phyloP scores from a whole-genome alignment of 64 coral and sea anemone species.

The Trachythela sp. region DNA sequence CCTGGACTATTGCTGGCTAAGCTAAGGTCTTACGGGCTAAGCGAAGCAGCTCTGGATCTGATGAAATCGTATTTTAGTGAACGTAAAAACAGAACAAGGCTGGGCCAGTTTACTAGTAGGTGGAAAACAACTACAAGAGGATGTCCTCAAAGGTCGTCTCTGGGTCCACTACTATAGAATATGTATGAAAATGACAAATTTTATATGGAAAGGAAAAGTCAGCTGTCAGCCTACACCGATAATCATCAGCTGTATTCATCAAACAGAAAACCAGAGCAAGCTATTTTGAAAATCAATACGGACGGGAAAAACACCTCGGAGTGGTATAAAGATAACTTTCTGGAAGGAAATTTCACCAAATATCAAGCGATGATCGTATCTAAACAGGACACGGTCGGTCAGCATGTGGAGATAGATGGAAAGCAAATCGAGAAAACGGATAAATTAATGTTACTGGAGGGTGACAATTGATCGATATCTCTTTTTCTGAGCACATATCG shows the following conservation, averaged over 20 bases:
- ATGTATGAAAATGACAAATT: no score
- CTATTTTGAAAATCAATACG: background rate
- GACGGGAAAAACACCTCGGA: constrained; percentile 1
- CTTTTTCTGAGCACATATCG: background rate
- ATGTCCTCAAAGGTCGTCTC: no score
- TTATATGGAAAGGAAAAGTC: background rate
- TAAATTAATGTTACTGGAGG: background rate
- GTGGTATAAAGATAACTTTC: background rate
- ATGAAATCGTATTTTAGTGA: background rate
- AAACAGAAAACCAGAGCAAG: constrained; percentile 2
- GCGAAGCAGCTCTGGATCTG: background rate
- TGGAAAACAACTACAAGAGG: no score
- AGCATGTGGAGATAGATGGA: background rate
- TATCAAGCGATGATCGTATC: background rate
- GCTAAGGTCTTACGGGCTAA: background rate
- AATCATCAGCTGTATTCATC: constrained; percentile 23
- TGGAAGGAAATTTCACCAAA: background rate
- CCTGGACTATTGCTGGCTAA: background rate
- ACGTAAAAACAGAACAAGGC: no score
- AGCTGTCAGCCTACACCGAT: background rate
- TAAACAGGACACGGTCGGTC: background rate
- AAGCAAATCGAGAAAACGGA: background rate
- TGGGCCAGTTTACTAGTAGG: no score
- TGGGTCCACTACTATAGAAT: no score
- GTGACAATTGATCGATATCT: background rate